A percentile compares a stretch with the other conserved stretches of the same genome.
Conservation (phyloP, 2,888 invertebrate genomes). For the Enchytraeus crypticus region DNA sequence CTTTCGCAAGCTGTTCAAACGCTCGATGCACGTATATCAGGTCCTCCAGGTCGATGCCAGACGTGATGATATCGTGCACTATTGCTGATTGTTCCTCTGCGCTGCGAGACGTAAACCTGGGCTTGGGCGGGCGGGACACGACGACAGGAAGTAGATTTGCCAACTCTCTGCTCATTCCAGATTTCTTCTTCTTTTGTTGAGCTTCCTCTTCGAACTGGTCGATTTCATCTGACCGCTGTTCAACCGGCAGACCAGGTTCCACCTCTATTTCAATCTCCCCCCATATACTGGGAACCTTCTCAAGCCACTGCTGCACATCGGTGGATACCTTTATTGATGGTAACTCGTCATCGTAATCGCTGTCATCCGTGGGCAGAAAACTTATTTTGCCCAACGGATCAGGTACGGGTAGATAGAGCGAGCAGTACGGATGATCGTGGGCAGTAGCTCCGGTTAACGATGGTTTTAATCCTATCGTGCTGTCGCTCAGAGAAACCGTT, state of each 20-base stretch:
- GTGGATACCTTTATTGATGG: neutral
- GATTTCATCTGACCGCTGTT: neutral
- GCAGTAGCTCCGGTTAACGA: neutral
- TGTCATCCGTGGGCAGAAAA: neutral
- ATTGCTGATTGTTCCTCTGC: conserved; percentile 1
- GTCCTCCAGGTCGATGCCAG: conserved; percentile 12
- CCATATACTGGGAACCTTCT: conserved; percentile 1
- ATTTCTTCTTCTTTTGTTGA: neutral
- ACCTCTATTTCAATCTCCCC: neutral
- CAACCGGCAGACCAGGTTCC: neutral
- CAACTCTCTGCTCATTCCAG: conserved; percentile 6
- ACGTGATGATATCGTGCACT: neutral
- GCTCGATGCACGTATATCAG: conserved; percentile 1
- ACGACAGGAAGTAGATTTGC: conserved; percentile 8
- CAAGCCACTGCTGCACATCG: neutral
- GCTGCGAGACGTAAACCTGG: neutral
- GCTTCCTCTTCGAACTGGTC: neutral
- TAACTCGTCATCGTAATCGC: neutral
- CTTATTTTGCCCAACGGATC: neutral
- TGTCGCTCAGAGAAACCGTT: neutral
- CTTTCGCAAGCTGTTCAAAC: conserved; percentile 5
- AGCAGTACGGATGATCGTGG: conserved; percentile 9
- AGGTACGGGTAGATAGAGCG: conserved; percentile 4
- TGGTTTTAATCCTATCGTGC: neutral
- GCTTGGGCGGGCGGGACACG: neutral